phyloP scores from a whole-genome alignment of 2,797 vertebrate genomes.

The Vultur gryphus region DNA sequence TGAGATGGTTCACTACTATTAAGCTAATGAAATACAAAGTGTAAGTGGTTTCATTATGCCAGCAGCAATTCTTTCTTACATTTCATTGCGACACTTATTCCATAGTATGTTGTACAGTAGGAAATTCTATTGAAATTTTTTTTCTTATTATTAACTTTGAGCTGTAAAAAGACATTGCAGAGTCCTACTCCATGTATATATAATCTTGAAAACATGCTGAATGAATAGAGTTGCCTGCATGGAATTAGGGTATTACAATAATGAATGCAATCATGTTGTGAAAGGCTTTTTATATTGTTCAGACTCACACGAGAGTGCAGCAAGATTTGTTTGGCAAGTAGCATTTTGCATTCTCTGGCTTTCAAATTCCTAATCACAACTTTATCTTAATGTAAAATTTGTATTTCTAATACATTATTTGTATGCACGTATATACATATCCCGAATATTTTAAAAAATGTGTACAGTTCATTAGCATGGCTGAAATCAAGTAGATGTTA shows the following conservation, averaged over 20 bases:
- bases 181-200: background rate
- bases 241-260: constrained; percentile 24
- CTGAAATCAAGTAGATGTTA: background rate
- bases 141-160: constrained; percentile 24
- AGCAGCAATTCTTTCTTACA: constrained; percentile 20
- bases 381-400: background rate
- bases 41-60: constrained; percentile 33
- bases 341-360: background rate
- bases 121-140: constrained; percentile 8
- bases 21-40: constrained; percentile 49
- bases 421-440: fast-evolving
- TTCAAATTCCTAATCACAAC: background rate
- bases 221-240: constrained; percentile 1
- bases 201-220: constrained; percentile 15
- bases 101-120: background rate
- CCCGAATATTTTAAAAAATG: background rate
- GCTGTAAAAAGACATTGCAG: background rate
- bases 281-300: constrained; percentile 38
- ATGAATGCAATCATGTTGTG: constrained; percentile 29
- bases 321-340: background rate
- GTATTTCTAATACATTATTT: background rate
- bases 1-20: constrained; percentile 29
- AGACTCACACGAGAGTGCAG: background rate
- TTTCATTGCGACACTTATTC: constrained; percentile 9
- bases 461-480: background rate